Evolutionary conservation across 2,797 vertebrate species (phyloP).

Genomic region (Molossus molossus): DNA sequence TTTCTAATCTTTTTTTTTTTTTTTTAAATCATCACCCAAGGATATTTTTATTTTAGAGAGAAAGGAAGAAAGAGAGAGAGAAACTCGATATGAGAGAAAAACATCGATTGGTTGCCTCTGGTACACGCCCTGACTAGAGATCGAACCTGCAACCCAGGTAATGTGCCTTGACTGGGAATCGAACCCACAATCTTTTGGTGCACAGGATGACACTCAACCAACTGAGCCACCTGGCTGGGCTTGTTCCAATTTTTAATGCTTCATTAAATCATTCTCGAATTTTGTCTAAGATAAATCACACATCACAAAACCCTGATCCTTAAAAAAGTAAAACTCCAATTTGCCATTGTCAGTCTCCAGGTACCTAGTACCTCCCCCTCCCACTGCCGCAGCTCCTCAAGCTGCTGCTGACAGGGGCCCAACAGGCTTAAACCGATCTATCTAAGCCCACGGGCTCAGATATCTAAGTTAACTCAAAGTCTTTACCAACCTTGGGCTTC

Average conservation of each 20-base stretch:
- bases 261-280: slow-evolving; percentile 31
- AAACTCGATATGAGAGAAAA: neutral
- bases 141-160: neutral
- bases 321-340: neutral
- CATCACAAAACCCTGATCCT: neutral
- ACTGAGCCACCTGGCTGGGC: neutral
- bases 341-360: neutral
- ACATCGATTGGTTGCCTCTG: neutral
- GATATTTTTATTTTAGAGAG: neutral
- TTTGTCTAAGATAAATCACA: neutral
- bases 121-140: neutral
- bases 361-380: neutral
- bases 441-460: neutral
- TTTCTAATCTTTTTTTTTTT: neutral
- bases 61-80: neutral
- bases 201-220: neutral
- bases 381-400: neutral
- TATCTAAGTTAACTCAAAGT: slow-evolving; percentile 4
- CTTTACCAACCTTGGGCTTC: slow-evolving; percentile 65
- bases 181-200: neutral
- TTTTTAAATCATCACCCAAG: too few species aligned
- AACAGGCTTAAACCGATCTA: neutral
- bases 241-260: slow-evolving; percentile 8
- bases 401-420: neutral
- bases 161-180: neutral